phyloP scores from a whole-genome alignment of 2,797 vertebrate species.

The Poliocrania exsul region DNA sequence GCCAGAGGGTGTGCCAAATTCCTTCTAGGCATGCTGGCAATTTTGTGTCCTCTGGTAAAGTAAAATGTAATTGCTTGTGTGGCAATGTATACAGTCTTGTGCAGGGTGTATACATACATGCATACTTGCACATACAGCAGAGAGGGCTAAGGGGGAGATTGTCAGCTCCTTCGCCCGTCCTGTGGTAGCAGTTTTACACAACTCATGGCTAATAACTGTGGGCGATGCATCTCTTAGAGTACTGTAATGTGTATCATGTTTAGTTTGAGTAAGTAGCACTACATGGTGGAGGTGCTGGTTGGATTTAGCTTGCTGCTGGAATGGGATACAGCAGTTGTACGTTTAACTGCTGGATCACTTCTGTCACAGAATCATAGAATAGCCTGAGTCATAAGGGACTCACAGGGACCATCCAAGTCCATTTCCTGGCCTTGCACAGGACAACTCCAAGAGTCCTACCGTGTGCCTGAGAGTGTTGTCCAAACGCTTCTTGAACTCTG shows the following conservation, averaged over 20 bases:
- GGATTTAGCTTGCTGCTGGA: not conserved
- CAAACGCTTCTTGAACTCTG: not conserved
- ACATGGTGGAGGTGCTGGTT: not conserved
- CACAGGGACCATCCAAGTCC: not conserved
- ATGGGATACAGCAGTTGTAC: not conserved
- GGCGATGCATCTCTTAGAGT: not conserved
- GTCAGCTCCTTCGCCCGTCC: not conserved
- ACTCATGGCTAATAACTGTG: accelerated
- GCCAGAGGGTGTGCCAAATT: not conserved
- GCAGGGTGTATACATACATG: not conserved
- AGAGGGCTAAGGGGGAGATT: not conserved
- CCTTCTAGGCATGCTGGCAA: not conserved
- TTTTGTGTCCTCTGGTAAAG: not conserved
- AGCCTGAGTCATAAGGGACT: not conserved
- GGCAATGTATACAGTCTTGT: not conserved
- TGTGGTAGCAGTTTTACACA: not conserved
- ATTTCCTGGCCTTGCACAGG: not conserved
- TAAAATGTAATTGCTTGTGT: not conserved
- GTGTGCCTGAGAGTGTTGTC: not conserved
- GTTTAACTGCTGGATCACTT: not conserved
- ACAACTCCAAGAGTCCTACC: not conserved
- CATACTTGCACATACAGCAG: not conserved
- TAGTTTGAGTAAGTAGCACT: not conserved
- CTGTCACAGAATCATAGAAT: not conserved
- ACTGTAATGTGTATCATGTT: not conserved